Conservation (phyloP, 2,888 invertebrate species). For the Thyatira batis region DNA sequence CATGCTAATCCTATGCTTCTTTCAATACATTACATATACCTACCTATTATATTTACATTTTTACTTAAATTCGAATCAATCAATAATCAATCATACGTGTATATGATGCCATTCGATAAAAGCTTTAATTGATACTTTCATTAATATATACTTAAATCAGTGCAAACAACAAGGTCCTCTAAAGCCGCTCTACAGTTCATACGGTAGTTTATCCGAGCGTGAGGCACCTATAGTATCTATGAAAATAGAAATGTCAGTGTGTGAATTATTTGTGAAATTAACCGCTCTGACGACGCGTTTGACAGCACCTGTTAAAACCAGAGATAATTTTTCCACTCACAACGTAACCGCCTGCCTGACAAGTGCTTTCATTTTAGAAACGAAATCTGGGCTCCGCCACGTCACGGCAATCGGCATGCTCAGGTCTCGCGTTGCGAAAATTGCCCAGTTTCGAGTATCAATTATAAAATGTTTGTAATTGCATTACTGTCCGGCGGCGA, state of each 20-base stretch:
- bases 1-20: conserved; percentile 33
- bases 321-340: conserved; percentile 34
- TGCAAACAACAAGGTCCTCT: background rate
- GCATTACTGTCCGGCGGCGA: conserved; percentile 48
- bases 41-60: background rate
- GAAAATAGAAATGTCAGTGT: conserved; percentile 18
- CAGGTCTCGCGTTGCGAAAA: conserved; percentile 45
- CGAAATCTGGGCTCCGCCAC: conserved; percentile 41
- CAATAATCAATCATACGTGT: no score
- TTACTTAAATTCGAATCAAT: no score
- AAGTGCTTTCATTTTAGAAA: conserved; percentile 65
- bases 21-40: conserved; percentile 11
- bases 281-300: conserved; percentile 13
- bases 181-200: background rate
- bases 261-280: conserved; percentile 17
- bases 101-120: background rate
- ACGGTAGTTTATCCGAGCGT: background rate
- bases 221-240: conserved; percentile 15
- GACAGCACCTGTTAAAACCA: conserved; percentile 27
- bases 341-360: conserved; percentile 31
- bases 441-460: conserved; percentile 37
- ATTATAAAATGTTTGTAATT: conserved; percentile 49
- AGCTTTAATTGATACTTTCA: background rate
- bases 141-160: background rate
- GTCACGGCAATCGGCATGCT: conserved; percentile 39